Percentiles rank a stretch among this genome's conserved stretches.
Conservation (phyloP, 2,888 invertebrate species). For the Dascillus cervinus region DNA sequence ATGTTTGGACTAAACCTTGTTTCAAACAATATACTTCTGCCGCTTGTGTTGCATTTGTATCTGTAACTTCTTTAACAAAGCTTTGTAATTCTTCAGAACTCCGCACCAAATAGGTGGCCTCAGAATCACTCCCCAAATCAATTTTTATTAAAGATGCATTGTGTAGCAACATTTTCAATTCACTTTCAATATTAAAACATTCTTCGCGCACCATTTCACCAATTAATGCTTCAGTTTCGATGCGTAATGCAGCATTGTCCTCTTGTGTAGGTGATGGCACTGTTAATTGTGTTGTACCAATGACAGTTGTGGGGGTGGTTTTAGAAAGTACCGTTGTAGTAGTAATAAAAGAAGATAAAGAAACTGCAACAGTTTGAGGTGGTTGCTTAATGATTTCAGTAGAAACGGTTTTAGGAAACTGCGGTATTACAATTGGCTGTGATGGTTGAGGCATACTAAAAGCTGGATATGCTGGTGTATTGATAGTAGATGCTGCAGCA, state of each 20-base stretch:
- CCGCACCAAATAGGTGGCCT: constrained; percentile 47
- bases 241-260: too few species aligned
- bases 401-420: background rate
- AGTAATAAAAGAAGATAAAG: too few species aligned
- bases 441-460: too few species aligned
- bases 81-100: constrained; percentile 49
- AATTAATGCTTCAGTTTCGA: constrained; percentile 39
- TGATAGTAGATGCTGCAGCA: background rate
- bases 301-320: too few species aligned
- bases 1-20: constrained; percentile 47
- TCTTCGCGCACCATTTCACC: constrained; percentile 57
- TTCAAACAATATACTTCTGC: constrained; percentile 52
- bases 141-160: constrained; percentile 47
- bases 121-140: constrained; percentile 51
- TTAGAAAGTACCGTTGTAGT: too few species aligned
- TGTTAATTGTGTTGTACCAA: too few species aligned
- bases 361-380: too few species aligned
- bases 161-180: constrained; percentile 53
- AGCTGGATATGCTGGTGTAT: background rate
- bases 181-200: constrained; percentile 57
- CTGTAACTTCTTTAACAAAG: constrained; percentile 55
- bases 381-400: constrained; percentile 6
- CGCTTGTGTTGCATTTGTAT: constrained; percentile 51
- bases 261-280: too few species aligned
- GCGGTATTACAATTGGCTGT: background rate